Evolutionary conservation across 2,113 vertebrate genomes (phyloP).

Genomic region (Tachysurus vachellii): DNA sequence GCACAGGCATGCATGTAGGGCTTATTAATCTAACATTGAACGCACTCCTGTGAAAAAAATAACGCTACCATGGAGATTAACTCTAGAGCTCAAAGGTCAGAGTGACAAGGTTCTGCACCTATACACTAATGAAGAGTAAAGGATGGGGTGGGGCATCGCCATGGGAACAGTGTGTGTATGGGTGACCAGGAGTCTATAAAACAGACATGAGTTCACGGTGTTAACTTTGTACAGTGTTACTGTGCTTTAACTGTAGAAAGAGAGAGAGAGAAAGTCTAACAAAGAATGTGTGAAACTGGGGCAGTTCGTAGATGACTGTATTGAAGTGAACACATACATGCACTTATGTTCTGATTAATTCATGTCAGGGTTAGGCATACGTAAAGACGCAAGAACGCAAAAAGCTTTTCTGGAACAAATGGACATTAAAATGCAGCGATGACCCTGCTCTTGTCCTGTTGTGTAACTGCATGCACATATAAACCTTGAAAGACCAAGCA

Average conservation of each 20-base stretch:
- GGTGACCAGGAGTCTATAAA: conserved; percentile 6
- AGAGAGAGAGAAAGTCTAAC: background rate
- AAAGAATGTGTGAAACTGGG: background rate
- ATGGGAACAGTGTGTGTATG: conserved; percentile 23
- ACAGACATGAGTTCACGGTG: conserved; percentile 5
- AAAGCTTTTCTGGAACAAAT: background rate
- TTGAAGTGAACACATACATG: background rate
- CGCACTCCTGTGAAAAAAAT: background rate
- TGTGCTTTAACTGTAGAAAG: background rate
- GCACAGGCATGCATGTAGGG: background rate
- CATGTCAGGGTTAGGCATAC: background rate
- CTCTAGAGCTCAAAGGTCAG: conserved; percentile 35
- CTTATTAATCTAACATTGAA: conserved; percentile 7
- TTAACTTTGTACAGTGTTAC: conserved; percentile 24
- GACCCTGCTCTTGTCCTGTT: background rate
- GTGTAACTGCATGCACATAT: background rate
- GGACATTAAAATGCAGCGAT: background rate
- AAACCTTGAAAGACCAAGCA: background rate
- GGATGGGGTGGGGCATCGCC: conserved; percentile 25
- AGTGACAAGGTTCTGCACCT: conserved; percentile 21
- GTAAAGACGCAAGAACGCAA: background rate
- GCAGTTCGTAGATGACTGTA: background rate
- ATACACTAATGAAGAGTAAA: conserved; percentile 26
- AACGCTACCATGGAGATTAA: conserved; percentile 26
- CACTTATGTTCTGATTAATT: conserved; percentile 17